Evolutionary conservation across 2,888 invertebrate species (phyloP).

Genomic region (Yponomeuta evonymella): DNA sequence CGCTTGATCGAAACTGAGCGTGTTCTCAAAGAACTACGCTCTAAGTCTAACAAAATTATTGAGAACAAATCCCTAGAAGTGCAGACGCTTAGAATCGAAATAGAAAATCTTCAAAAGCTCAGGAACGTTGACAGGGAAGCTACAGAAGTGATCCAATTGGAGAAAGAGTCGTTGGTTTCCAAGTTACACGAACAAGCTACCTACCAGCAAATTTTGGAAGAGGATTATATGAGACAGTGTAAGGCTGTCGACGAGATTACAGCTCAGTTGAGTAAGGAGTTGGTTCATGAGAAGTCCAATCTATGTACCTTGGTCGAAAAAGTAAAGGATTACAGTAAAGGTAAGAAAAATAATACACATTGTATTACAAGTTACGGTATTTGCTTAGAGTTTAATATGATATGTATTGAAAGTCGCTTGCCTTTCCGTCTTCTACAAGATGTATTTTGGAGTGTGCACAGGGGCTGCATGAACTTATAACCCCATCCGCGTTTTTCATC

Average conservation of each 20-base stretch:
- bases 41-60: constrained; percentile 25
- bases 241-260: not conserved
- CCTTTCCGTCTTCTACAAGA: no score
- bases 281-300: not conserved
- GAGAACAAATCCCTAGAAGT: constrained; percentile 28
- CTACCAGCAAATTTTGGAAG: constrained; percentile 5
- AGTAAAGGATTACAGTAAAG: not conserved
- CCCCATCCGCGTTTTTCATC: no score
- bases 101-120: not conserved
- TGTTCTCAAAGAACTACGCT: constrained; percentile 6
- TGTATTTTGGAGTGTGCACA: no score
- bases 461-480: no score
- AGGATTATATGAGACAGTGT: constrained; percentile 7
- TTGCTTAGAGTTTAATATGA: not conserved
- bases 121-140: constrained; percentile 29
- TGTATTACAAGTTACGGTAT: not conserved
- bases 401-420: not conserved
- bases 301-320: not conserved
- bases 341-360: not conserved
- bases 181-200: not conserved
- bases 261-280: not conserved
- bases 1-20: constrained; percentile 15
- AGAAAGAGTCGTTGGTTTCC: constrained; percentile 21
- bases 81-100: constrained; percentile 1
- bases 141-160: constrained; percentile 35